Base-by-base conservation (phyloP, 2,113 vertebrate species). In the Peromyscus californicus region DNA sequence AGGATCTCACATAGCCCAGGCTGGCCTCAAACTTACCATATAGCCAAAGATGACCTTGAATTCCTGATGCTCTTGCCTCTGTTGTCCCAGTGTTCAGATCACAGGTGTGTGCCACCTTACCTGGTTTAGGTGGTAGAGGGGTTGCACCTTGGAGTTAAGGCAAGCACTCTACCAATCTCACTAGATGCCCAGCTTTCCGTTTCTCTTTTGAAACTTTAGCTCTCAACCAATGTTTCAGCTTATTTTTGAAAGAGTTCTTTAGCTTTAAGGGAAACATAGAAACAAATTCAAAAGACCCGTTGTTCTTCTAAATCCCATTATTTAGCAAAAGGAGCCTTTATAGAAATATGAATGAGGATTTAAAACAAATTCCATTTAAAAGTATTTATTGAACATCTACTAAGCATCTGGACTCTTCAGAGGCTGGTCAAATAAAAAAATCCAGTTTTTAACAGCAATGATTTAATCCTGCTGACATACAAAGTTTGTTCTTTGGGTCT, bases 401-500 rank as follows among this genome's bases (percentile, higher is more conserved):
- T 57, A 97, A 94, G 54, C 57, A 87, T 29, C 76, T 96, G 94
- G 67, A 95, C 69, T 97, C 84, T 88, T 95, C 51, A 39, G 92
- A 95, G 74, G 90, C 87, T 88, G 84, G 67, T 48, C 36, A 96
- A 95, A 89, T 78, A 63, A 90, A 95, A 95, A 96, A 94, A 72
- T 74, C 80, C 78, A 93, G 59, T 87, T 97, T 67, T 48, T 69
- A 97, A 97, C 45, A 96, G 88, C 90, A 94, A 51, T 95, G 97
- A 97, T 42, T 98, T 97, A 95, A 95, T 92, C 90, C 67, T 87
- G 95, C 2, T 2, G 76, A 57, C 80, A 95, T 92, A 95, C 75
- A 80, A 72, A 39, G 84, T 87, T 90, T 61, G 95, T 93, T 85
- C 91, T 92, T 97, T 97, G 95, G 90, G 85, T 95, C 92, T 95